phyloP scores from a whole-genome alignment of 35 echinoderm and acorn worm species.

The Amphiura filiformis region DNA sequence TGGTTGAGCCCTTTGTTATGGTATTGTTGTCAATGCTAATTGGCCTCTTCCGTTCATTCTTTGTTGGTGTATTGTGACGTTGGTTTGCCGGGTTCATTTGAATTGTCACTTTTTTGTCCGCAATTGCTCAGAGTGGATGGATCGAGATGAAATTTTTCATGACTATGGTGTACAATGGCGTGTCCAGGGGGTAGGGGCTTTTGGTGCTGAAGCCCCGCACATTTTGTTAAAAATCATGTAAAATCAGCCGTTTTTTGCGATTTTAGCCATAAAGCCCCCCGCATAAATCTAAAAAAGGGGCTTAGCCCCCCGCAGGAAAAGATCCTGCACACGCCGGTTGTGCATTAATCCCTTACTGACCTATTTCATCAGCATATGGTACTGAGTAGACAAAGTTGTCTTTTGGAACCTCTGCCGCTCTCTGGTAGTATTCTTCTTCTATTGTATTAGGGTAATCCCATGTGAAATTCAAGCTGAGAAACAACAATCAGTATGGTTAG shows the following conservation, averaged over 20 bases:
- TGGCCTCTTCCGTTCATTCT: no score
- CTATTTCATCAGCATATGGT: slow-evolving; percentile 8
- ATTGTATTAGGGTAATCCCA: slow-evolving; percentile 31
- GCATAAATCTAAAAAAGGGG: background rate
- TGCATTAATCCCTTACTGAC: background rate
- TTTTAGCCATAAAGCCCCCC: background rate
- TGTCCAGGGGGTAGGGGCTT: background rate
- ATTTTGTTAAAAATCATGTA: background rate
- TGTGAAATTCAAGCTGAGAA: slow-evolving; percentile 27
- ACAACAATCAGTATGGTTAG: background rate
- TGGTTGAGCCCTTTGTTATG: no score
- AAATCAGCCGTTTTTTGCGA: background rate
- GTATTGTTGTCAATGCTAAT: no score
- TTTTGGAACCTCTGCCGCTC: slow-evolving; percentile 8
- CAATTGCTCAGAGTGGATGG: no score
- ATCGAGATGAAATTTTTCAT: no score
- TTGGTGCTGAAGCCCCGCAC: no score
- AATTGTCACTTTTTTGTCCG: no score
- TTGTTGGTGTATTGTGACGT: no score
- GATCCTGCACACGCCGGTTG: background rate
- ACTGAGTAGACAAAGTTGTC: slow-evolving; percentile 52
- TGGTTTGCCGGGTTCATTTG: no score
- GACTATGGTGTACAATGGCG: background rate
- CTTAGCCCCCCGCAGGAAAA: background rate
- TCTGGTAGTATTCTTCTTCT: slow-evolving; percentile 54